Base-by-base conservation (phyloP, 2,888 invertebrate genomes). In the Ichneumoninae sp. region DNA sequence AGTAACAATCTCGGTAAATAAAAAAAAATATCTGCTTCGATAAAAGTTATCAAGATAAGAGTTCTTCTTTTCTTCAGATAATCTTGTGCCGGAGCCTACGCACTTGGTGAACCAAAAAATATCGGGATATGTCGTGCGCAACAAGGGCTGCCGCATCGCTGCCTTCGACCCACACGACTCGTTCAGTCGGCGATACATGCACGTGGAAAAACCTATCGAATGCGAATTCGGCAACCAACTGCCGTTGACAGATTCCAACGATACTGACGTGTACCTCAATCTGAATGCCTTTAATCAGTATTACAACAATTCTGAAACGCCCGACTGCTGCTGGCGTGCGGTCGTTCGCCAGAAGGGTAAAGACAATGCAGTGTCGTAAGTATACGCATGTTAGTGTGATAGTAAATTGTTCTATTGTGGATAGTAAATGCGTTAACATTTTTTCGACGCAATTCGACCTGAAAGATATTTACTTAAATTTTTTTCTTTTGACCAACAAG, bases 61-160 rank as follows among this genome's bases (percentile, higher is more conserved):
- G 54, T 8, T 70, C 62, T 71, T 30, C 26, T 6, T 69, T 52
- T 57, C 60, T 85, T 13, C 80, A 88, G 90, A 87, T 13, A 89
- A 88, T 77, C 84, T 87, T 54, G 54, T 83, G 6, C 84, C 88
- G 0, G 69, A 74, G 4, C 44, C 19, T 1, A n/a, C 19, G 6
- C 69, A 26, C 16, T 57, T 75, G 5, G 54, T 85, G n/a, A 89
- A 83, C 22, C 84, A 44, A 66, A 78, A 85, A 50, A 80, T 80
- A 72, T 72, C 90, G 19, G 92, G 91, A 3, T 96, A 94, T 88
- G 94, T 96, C 2, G 95, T 96, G 72, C 94, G 95, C 89, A 96
- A 96, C 8, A 93, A 94, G 82, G 96, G 96, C 30, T 97, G 97
- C 90, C 95, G 95, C 10, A 96, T 97, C 87, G 96, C 96, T 0